Conservation (phyloP, 2,113 vertebrate genomes). For the Platycercus adscitus region DNA sequence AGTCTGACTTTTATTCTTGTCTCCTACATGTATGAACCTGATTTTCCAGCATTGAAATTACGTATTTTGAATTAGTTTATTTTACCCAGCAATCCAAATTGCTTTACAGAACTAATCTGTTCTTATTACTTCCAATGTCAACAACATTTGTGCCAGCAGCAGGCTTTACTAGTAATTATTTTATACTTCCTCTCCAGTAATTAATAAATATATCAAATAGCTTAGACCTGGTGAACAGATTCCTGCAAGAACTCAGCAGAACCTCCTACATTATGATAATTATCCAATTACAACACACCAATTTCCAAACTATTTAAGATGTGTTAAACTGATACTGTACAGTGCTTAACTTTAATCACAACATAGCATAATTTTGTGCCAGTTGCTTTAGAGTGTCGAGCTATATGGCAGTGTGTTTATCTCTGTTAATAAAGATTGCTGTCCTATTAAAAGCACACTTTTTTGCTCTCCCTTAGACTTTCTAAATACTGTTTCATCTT, state of each 20-base stretch:
- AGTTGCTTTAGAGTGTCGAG: not conserved
- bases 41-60: not conserved
- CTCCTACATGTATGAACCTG: not conserved
- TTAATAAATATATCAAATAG: not conserved
- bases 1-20: not conserved
- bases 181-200: not conserved
- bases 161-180: slow-evolving; percentile 8
- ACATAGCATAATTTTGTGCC: accelerated
- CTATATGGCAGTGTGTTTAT: not conserved
- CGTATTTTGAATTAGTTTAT: not conserved
- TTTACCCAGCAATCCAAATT: not conserved
- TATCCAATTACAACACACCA: not conserved
- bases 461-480: not conserved
- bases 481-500: not conserved
- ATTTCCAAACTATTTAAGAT: not conserved
- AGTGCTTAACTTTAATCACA: not conserved
- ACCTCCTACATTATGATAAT: not conserved
- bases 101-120: not conserved
- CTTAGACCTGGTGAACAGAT: not conserved
- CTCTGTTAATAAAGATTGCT: not conserved
- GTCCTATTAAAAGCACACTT: not conserved
- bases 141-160: not conserved
- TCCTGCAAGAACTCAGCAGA: not conserved
- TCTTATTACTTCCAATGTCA: not conserved
- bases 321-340: not conserved